Conservation (phyloP, 2,113 vertebrate species). For the Anoura caudifer region DNA sequence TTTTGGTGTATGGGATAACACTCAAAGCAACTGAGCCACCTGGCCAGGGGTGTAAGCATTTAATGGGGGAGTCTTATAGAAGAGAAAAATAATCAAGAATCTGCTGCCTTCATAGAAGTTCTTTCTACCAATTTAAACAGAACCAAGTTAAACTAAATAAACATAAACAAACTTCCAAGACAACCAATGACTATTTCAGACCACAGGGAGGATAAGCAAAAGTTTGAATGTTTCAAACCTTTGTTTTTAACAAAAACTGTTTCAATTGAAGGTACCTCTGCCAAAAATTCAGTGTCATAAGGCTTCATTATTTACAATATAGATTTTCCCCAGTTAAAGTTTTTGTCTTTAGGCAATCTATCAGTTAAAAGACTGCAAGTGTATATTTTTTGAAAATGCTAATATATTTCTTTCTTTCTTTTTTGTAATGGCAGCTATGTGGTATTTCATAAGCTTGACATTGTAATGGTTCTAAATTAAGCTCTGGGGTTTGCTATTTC, state of each 20-base stretch:
- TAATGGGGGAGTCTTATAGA: neutral
- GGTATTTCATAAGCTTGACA: neutral
- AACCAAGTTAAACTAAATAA: neutral
- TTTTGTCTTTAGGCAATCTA: neutral
- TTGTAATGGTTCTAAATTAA: slow-evolving; percentile 44
- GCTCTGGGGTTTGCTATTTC: slow-evolving; percentile 41
- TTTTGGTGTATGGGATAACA: too few relatives aligned
- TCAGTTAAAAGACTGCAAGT: neutral
- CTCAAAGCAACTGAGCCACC: too few relatives aligned
- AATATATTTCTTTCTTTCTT: neutral
- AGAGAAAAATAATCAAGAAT: neutral
- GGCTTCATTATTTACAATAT: neutral
- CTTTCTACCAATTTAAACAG: neutral
- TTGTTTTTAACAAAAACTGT: neutral
- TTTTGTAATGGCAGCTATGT: neutral
- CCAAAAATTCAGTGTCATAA: neutral
- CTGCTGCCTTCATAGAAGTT: neutral
- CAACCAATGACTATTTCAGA: neutral
- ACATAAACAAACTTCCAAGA: neutral
- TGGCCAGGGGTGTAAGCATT: neutral
- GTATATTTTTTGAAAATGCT: neutral
- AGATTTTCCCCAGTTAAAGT: neutral
- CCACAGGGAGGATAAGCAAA: neutral
- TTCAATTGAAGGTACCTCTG: neutral
- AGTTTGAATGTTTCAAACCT: neutral